Base-by-base conservation (phyloP, 30 jellyfish, hydroid and myxozoan genomes). In the Hydra vulgaris region DNA sequence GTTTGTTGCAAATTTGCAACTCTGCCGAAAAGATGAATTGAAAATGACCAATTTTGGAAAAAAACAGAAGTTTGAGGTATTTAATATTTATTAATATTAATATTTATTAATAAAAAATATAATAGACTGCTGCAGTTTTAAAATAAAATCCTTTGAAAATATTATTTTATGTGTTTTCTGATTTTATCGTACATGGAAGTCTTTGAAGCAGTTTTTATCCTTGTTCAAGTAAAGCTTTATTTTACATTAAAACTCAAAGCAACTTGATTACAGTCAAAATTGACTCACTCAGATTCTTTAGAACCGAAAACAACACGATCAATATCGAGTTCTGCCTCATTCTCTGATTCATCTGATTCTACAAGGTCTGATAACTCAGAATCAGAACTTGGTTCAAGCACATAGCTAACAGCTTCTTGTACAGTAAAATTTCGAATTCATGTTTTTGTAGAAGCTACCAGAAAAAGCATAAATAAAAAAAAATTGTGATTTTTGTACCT, bases 191-290 rank as follows among this genome's bases (percentile, higher is more conserved):
- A 27, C 25, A 74, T 82, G 89, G 71, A 70, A 82, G 85, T 77
- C 87, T 20, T 53, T 55, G 85, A 69, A 85, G 76, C 95, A 86
- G 78, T 86, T 86, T 77, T 82, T 56, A 25, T 86, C 66, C 93
- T 74, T 81, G 23, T 21, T 27, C 77, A 86, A 7, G 61, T 92
- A 86, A 17, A 86, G 87, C 83, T 16, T 27, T 53, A 81, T 72
- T 71, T 56, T 66, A 61, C 91, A 86, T n/a, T n/a, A n/a, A n/a
- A n/a, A n/a, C n/a, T n/a, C n/a, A n/a, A n/a, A n/a, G n/a, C n/a
- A n/a, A n/a, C n/a, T n/a, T n/a, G n/a, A n/a, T n/a, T n/a, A n/a
- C n/a, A n/a, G n/a, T n/a, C n/a, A n/a, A n/a, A n/a, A n/a, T n/a
- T n/a, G n/a, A n/a, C n/a, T n/a, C n/a, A n/a, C n/a, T n/a, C n/a